These are phyloP conservation scores for Marmota monax DNA, from an alignment of 2,113 vertebrate genomes.

Conservation along the genomic window DNA sequence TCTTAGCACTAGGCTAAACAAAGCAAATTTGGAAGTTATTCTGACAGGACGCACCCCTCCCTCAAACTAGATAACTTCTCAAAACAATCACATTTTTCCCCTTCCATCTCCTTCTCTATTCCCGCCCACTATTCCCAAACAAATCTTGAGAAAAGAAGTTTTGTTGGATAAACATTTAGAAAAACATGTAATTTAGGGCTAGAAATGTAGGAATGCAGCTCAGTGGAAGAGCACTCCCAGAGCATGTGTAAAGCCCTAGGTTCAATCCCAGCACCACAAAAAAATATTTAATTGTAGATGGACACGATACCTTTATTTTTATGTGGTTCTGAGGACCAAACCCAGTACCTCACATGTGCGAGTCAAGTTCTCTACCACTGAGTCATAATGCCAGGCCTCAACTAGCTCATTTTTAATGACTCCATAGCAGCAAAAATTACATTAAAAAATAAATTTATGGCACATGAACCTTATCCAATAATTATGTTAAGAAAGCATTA, in stretches of 20 bases:
- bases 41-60: neutral
- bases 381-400: no score
- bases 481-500: neutral
- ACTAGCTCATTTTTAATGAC: neutral
- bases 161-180: neutral
- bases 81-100: constrained; percentile 34
- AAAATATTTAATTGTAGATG: no score
- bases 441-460: constrained; percentile 34
- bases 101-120: neutral
- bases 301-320: no score
- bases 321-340: no score
- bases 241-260: no score
- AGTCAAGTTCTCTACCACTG: no score
- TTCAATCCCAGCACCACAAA: no score
- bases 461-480: neutral
- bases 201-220: no score
- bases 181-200: neutral
- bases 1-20: neutral
- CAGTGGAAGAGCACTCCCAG: no score
- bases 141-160: constrained; percentile 5
- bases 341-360: no score
- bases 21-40: neutral
- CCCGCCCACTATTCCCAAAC: neutral
- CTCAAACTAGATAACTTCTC: neutral
- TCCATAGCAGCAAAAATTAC: constrained; percentile 11